Base-by-base conservation (phyloP, 1,140 invertebrate genomes). In the Linepithema humile region DNA sequence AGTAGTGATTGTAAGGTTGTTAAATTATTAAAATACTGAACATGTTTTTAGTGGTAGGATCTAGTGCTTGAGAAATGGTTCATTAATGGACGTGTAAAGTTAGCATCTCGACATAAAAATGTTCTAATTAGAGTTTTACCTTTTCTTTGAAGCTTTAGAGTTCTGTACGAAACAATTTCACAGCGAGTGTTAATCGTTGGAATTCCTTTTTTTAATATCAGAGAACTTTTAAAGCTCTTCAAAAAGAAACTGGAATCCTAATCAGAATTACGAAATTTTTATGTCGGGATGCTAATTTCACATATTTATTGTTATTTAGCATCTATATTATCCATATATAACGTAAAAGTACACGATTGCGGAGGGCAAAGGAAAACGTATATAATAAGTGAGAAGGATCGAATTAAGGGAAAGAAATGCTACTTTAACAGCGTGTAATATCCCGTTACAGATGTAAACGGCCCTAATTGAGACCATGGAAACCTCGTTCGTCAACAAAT, bases 311-410 rank as follows among this genome's bases (percentile, higher is more conserved):
- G 35, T 6, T 65, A 12, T 23, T 40, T 40, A 17, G 20, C 12
- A 17, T 26, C 17, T 17, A 15, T 40, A 17, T 26, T 40, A n/a
- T 48, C 17, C n/a, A 9, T 50, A 35, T 20, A 72, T 74, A n/a
- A 26, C 38, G 2, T 23, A 10, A 17, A n/a, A 23, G 32, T 29
- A 23, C 48, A 50, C 29, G 15, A 77, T 48, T 15, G 6, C n/a
- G 50, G 57, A 23, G 57, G 64, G 73, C 64, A 64, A 77, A 77
- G n/a, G n/a, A 62, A 77, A n/a, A 40, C 40, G 73, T 64, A 15
- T 15, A 23, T 29, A 43, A 57, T 26, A 40, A 17, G 50, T n/a
- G 15, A 48, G 59, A 77, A 64, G 57, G 26, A 17, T 45, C 32
- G 40, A 26, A 20, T 65, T n/a, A 38, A 20, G 45, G 45, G 17